Evolutionary conservation across 2,113 vertebrate genomes (phyloP).

Genomic region (Atractosteus spatula): DNA sequence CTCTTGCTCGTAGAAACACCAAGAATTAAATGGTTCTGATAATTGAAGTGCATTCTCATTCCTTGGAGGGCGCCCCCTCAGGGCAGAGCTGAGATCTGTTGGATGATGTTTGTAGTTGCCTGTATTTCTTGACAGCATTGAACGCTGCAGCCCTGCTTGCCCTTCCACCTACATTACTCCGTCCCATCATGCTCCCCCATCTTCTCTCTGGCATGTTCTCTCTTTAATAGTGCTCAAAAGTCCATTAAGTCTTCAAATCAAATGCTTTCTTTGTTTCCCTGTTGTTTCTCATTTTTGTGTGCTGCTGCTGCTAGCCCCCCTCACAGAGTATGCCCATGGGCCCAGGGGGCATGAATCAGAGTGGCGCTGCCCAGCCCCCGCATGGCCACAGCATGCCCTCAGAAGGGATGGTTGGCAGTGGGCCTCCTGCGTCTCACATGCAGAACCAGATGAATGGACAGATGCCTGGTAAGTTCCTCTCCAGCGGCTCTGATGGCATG

Average conservation of each 20-base stretch:
- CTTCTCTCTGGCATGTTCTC: too few relatives aligned
- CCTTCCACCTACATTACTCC: too few relatives aligned
- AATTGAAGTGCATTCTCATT: not conserved
- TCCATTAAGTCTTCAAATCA: too few relatives aligned
- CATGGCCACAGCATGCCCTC: conserved; percentile 92
- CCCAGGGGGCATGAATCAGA: conserved; percentile 92
- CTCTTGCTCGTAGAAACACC: not conserved
- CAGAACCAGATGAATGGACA: conserved; percentile 99
- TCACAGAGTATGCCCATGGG: conserved; percentile 97
- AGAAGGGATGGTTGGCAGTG: conserved; percentile 90
- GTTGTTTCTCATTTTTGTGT: not conserved
- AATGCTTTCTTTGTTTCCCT: conserved; percentile 15
- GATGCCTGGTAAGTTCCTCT: conserved; percentile 91
- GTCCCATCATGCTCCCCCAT: too few relatives aligned
- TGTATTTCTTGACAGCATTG: too few relatives aligned
- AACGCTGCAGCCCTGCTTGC: too few relatives aligned
- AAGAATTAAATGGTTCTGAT: not conserved
- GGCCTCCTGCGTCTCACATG: conserved; percentile 92
- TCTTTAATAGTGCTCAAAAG: too few relatives aligned
- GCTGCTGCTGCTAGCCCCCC: conserved; percentile 80
- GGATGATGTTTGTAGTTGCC: not conserved
- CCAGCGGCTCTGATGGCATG: conserved; percentile 40
- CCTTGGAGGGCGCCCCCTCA: not conserved
- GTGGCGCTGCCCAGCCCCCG: conserved; percentile 86
- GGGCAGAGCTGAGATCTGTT: not conserved